A percentile compares a stretch with the other conserved stretches of the same genome.
phyloP scores from a whole-genome alignment of 2,113 vertebrate genomes.

The Lycocorax pyrrhopterus region DNA sequence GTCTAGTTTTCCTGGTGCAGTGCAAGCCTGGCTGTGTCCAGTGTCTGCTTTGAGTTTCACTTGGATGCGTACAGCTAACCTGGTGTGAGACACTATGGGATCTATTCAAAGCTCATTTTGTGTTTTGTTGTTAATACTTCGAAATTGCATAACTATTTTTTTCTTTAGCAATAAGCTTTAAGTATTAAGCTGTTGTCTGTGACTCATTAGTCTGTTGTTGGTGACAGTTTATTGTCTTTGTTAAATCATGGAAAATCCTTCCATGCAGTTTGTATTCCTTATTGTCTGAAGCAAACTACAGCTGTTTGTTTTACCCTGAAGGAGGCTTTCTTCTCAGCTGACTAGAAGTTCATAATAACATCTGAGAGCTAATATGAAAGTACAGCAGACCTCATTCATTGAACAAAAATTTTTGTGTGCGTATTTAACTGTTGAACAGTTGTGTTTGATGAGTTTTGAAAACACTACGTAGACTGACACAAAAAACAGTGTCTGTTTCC shows the following conservation, averaged over 20 bases:
- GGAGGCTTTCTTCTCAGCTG: conserved; percentile 13
- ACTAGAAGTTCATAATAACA: background rate
- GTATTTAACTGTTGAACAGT: background rate
- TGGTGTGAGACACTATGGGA: background rate
- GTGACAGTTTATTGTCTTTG: background rate
- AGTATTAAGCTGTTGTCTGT: conserved; percentile 12
- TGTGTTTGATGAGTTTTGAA: background rate
- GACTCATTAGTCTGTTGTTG: background rate
- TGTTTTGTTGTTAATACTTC: background rate
- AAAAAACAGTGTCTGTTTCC: background rate
- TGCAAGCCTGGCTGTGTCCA: background rate
- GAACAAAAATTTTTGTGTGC: background rate
- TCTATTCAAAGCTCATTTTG: background rate
- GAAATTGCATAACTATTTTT: background rate
- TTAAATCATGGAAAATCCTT: conserved; percentile 33
- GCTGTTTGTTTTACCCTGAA: conserved; percentile 15
- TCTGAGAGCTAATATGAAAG: background rate
- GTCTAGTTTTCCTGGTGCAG: background rate
- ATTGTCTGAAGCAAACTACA: background rate
- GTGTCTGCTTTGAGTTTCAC: background rate
- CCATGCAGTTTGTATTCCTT: background rate
- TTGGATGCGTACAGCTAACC: background rate
- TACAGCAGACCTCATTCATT: background rate
- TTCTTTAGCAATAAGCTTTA: background rate
- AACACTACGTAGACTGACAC: background rate